Evolutionary conservation across 2,888 invertebrate species (phyloP).

Genomic region (Chymomyza fuscimana): DNA sequence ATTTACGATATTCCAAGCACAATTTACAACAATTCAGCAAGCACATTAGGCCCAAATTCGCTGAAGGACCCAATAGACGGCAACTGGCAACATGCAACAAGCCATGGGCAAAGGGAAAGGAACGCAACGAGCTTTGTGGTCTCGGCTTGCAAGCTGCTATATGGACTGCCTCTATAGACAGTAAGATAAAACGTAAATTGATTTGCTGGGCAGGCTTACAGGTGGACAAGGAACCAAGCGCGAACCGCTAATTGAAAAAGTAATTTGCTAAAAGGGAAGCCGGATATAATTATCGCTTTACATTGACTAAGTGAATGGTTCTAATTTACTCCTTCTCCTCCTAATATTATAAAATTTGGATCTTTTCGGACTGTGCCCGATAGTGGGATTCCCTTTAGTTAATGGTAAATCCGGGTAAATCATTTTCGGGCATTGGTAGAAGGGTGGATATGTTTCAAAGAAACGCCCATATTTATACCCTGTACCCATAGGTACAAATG

Average conservation of each 20-base stretch:
- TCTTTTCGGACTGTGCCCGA: too few species aligned
- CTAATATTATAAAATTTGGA: neutral
- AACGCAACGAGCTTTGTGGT: constrained; percentile 30
- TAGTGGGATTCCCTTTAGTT: too few species aligned
- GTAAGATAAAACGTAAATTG: constrained; percentile 55
- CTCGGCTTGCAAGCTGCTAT: constrained; percentile 3
- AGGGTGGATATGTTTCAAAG: too few species aligned
- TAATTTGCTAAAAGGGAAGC: constrained; percentile 55
- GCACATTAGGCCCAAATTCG: neutral
- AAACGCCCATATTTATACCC: too few species aligned
- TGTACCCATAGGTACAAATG: too few species aligned
- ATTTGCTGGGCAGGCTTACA: constrained; percentile 34
- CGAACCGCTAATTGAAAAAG: constrained; percentile 63
- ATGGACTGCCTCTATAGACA: neutral
- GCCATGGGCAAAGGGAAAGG: constrained; percentile 3
- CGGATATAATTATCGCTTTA: constrained; percentile 15
- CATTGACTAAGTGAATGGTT: neutral
- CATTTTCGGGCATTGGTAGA: too few species aligned
- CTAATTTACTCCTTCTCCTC: neutral
- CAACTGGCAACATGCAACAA: neutral
- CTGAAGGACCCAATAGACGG: neutral
- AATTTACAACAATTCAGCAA: constrained; percentile 64
- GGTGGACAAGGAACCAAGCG: neutral
- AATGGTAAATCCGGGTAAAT: too few species aligned
- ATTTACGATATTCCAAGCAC: constrained; percentile 64